Base-by-base conservation (phyloP, 2,888 invertebrate genomes). In the Tetheella fluctuosa region DNA sequence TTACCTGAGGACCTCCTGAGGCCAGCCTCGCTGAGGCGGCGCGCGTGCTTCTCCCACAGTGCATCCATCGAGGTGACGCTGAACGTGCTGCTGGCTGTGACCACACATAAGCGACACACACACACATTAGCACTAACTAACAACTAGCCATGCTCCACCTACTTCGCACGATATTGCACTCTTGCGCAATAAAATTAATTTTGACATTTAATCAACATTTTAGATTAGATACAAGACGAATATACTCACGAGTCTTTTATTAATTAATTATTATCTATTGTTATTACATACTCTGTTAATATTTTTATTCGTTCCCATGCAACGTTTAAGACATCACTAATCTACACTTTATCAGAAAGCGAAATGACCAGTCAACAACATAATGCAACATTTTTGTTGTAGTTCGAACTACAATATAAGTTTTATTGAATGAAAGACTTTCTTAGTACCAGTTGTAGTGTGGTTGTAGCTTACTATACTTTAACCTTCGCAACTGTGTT, bases 1-100 rank as follows among this genome's bases (percentile, higher is more conserved):
- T 91, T 95, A 96, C 96, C 96, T 95, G 96, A 96, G 81, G 95
- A 95, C 88, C 96, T 94, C 80, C 96, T 94, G 73, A 96, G 94
- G 82, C 96, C 96, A 77, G 96, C 96, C 92, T 96, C 96, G 91
- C 95, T 95, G 83, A 96, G 94, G 84, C 96, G 95, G 77, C 96
- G 94, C 74, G 95, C 95, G 80, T 96, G 95, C 84, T 94, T 94
- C 88, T 96, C 96, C 96, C 96, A 96, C 63, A 96, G 94, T 77
- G 95, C 94, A 88, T 96, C 96, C 95, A 96, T 95, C 76, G 95
- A 94, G 80, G 94, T 94, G 81, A 94, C 90, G 90, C 94, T 94
- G 92, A 91, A 90, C 73, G 94, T 91, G 90, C 94, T 94, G 91
- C 91, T 87, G 78, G 91, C 92, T 91, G 89, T 82, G 83, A 85